phyloP scores from a whole-genome alignment of 1,140 invertebrate species.

The Philopotamus ludificatus region DNA sequence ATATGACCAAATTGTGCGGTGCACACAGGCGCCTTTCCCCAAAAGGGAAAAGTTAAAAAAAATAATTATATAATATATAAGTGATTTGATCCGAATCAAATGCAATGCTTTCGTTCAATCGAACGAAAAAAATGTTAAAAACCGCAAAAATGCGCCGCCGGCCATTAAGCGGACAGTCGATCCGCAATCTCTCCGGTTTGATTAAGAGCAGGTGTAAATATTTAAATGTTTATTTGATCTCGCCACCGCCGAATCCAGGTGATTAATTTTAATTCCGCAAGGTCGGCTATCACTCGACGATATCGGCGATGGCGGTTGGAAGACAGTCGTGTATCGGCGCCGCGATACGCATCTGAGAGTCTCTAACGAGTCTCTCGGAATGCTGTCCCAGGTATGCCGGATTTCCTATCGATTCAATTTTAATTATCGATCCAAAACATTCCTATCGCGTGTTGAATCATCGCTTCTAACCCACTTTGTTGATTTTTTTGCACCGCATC shows the following conservation, averaged over 20 bases:
- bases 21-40: no score
- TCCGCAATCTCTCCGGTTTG: not conserved
- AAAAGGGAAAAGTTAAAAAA: no score
- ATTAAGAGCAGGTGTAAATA: not conserved
- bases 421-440: slow-evolving; percentile 19
- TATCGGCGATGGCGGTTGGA: not conserved
- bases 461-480: slow-evolving; percentile 4
- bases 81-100: no score
- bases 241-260: not conserved
- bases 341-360: not conserved
- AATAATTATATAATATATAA: no score
- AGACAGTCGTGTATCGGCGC: not conserved
- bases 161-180: not conserved
- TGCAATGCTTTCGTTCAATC: no score
- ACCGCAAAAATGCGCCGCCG: no score
- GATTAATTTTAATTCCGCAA: not conserved
- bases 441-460: slow-evolving; percentile 12
- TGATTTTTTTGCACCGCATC: not conserved
- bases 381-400: slow-evolving; percentile 32
- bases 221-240: not conserved
- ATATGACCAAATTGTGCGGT: no score
- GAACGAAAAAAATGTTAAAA: no score
- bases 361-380: slow-evolving; percentile 17
- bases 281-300: not conserved
- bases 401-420: slow-evolving; percentile 34